Base-by-base conservation (phyloP, 2,888 invertebrate species). In the Himalopsyche anomala region DNA sequence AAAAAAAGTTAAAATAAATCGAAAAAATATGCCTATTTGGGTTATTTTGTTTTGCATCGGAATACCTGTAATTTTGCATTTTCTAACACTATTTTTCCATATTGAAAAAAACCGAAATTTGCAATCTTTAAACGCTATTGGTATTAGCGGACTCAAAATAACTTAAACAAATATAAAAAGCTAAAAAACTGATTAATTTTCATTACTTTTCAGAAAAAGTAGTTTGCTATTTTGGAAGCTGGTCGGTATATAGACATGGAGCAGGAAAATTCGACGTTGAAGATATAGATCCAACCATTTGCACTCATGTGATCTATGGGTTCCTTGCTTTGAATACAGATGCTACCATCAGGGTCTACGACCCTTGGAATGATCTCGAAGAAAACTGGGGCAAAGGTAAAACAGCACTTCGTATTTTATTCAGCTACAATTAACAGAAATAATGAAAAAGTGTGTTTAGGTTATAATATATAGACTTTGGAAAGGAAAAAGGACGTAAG, bases 281-380 rank as follows among this genome's bases (percentile, higher is more conserved):
- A 12, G 89, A 96, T 87, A 95, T 97, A 69, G 94, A 96, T 89
- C 94, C 96, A 0, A 91, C 90, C 11, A 91, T 96, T 0, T 97
- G 97, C 90, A 96, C 97, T 0, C 97, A 97, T 90, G 85, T 96
- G 80, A 94, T 96, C 15, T 97, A 96, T 90, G 91, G 95, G 0
- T 97, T 97, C 90, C 62, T 62, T 11, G 62, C 62, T 28, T 62
- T 62, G 11, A 62, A 62, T 11, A n/a, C 62, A 8, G 62, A 62
- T 62, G 62, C 19, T 6, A 62, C 62, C 0, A 90, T 96, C 0
- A 90, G 91, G 4, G 91, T 95, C 0, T 91, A 95, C 6, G 96
- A 96, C 90, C 89, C 94, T 0, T 94, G 92, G 90, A 91, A 95
- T 82, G 97, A 96, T 89, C 90, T 95, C 2, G 92, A 94, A 36